Conservation (phyloP, 2,797 vertebrate genomes). For the Rhinichthys osculus region DNA sequence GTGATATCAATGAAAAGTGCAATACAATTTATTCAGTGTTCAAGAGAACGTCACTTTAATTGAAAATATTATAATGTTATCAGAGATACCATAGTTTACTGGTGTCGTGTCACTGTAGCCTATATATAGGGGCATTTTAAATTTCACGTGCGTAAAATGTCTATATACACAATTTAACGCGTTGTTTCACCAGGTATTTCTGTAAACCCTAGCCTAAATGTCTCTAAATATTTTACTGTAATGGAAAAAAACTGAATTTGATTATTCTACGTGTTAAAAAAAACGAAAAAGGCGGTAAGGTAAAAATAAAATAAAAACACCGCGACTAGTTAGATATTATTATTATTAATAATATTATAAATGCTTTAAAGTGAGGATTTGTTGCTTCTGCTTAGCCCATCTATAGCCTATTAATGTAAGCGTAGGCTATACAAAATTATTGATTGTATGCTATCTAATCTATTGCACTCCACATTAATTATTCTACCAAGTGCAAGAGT, state of each 20-base stretch:
- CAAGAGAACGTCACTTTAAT: not conserved
- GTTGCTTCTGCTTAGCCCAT: not conserved
- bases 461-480: conserved; percentile 8
- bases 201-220: not conserved
- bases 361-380: not conserved
- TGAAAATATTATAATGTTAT: not conserved
- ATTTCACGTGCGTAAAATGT: not conserved
- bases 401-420: not conserved
- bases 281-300: not conserved
- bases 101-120: not conserved
- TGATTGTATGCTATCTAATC: not conserved
- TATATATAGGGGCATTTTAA: not conserved
- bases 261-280: not conserved
- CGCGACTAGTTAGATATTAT: not conserved
- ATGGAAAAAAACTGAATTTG: not conserved
- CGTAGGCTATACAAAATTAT: not conserved
- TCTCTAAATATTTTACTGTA: not conserved
- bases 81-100: not conserved
- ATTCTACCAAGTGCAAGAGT: not conserved
- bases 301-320: not conserved
- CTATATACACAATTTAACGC: not conserved
- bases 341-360: not conserved
- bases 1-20: conserved; percentile 2
- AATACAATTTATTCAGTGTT: not conserved
- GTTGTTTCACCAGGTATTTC: not conserved